Conservation (phyloP, 2,113 vertebrate species). For the Aptenodytes forsteri region DNA sequence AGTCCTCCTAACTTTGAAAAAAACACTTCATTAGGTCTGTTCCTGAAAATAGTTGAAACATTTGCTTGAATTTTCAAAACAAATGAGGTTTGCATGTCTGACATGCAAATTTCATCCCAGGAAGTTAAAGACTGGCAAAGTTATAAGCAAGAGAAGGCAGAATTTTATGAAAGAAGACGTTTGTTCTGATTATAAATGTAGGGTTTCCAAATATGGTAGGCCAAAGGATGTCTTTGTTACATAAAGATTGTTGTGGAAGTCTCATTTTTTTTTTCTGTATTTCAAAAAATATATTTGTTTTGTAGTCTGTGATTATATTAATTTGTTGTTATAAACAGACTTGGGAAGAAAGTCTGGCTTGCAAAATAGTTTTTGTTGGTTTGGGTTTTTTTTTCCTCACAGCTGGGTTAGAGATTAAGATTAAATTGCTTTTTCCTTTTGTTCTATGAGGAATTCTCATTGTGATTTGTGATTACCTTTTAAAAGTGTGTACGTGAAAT, state of each 20-base stretch:
- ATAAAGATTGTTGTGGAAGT: neutral
- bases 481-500: neutral
- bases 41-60: neutral
- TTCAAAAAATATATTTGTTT: neutral
- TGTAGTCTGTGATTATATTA: neutral
- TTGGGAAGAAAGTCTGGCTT: neutral
- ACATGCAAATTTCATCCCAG: neutral
- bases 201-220: neutral
- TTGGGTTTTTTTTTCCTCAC: neutral
- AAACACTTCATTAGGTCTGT: neutral
- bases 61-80: conserved; percentile 20
- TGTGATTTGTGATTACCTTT: neutral
- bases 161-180: neutral
- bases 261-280: neutral
- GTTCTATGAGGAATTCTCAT: rapidly evolving
- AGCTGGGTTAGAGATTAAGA: neutral
- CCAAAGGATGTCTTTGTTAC: neutral
- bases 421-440: neutral
- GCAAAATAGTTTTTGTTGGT: neutral
- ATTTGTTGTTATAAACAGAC: neutral
- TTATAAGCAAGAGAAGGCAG: neutral
- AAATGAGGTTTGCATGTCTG: neutral
- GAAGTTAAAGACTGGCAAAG: neutral
- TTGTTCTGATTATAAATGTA: neutral
- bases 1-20: neutral